Evolutionary conservation across 1,140 invertebrate species (phyloP).

Genomic region (Colletes gigas): DNA sequence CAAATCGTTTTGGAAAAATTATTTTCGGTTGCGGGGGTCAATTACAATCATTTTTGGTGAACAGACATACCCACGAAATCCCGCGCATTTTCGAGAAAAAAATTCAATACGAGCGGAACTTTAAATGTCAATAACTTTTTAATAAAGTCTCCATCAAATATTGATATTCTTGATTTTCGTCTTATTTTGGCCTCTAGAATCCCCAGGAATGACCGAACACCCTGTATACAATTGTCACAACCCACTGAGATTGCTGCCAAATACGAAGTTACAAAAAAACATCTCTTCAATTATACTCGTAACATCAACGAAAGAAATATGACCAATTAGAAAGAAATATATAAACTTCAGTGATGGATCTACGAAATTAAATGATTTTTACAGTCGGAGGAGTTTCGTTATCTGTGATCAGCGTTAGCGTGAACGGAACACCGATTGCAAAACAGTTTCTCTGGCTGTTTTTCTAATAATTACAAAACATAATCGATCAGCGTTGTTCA

Average conservation of each 20-base stretch:
- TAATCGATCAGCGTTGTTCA: background rate
- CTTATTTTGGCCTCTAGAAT: no score
- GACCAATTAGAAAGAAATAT: constrained; percentile 8
- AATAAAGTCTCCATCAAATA: no score
- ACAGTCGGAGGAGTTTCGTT: background rate
- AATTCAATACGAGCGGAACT: no score
- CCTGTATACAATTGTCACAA: background rate
- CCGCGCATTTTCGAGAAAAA: no score
- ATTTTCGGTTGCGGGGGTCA: no score
- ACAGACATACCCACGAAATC: no score
- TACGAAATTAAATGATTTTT: background rate
- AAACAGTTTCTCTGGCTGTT: background rate
- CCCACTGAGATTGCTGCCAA: constrained; percentile 7
- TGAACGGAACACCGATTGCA: background rate
- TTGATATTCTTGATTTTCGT: no score
- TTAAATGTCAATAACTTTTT: no score
- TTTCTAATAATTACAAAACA: background rate
- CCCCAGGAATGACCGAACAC: no score
- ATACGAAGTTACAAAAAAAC: background rate
- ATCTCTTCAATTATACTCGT: background rate
- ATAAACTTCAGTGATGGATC: background rate
- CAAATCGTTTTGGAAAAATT: no score
- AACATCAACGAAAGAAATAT: background rate
- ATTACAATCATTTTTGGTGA: no score
- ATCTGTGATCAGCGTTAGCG: background rate